Percentiles rank a stretch among this genome's conserved stretches.
phyloP scores from a whole-genome alignment of 2,888 invertebrate genomes.

The Scaptomyza flava region DNA sequence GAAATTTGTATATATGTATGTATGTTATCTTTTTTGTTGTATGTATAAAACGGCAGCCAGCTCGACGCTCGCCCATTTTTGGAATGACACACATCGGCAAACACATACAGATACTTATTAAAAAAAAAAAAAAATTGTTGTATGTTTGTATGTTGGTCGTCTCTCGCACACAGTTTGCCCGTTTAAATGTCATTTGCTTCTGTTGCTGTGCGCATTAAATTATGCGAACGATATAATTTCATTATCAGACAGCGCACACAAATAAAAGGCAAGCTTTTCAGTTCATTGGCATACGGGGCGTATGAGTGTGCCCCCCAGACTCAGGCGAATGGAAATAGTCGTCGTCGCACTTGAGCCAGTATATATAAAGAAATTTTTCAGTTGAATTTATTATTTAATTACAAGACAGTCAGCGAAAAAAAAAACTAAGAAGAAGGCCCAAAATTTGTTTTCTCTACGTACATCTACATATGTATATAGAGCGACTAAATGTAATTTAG shows the following conservation, averaged over 20 bases:
- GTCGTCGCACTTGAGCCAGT: not conserved
- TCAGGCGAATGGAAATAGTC: not conserved
- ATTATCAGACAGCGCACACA: slow-evolving; percentile 67
- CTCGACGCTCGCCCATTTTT: slow-evolving; percentile 67
- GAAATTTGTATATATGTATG: slow-evolving; percentile 13
- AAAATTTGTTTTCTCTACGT: slow-evolving; percentile 6
- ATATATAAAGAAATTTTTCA: slow-evolving; percentile 33
- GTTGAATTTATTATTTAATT: slow-evolving; percentile 74
- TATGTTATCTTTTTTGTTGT: not conserved
- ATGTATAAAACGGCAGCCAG: slow-evolving; percentile 57
- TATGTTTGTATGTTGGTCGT: slow-evolving; percentile 1
- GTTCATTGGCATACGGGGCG: slow-evolving; percentile 70
- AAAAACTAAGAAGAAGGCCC: slow-evolving; percentile 13
- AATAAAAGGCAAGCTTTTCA: slow-evolving; percentile 36
- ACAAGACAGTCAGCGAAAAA: slow-evolving; percentile 26
- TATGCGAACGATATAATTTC: slow-evolving; percentile 81
- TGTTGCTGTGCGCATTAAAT: slow-evolving; percentile 69
- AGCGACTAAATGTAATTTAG: slow-evolving; percentile 20
- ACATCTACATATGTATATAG: too few relatives aligned
- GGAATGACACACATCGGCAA: slow-evolving; percentile 20
- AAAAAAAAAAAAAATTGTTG: not conserved
- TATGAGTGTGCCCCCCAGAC: slow-evolving; percentile 49
- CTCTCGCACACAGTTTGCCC: slow-evolving; percentile 15
- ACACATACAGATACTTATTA: not conserved
- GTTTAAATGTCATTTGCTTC: slow-evolving; percentile 37